Evolutionary conservation across 2,113 vertebrate species (phyloP).

Genomic region (Menura novaehollandiae): DNA sequence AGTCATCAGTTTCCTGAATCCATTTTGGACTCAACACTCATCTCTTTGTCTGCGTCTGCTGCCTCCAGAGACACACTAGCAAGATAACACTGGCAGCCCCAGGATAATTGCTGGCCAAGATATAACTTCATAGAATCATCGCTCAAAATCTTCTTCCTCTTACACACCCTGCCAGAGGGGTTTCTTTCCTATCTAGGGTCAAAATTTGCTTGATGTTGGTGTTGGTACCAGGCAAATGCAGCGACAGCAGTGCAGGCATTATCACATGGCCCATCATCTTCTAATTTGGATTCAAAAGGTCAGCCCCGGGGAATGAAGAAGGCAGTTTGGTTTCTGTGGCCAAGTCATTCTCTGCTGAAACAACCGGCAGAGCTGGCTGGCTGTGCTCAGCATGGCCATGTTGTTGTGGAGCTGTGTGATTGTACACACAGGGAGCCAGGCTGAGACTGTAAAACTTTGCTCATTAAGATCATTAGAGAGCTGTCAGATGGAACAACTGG

Average conservation of each 20-base stretch:
- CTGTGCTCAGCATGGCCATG: background rate
- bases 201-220: background rate
- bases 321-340: background rate
- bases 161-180: background rate
- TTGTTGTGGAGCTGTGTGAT: background rate
- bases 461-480: slow-evolving; percentile 41
- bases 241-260: background rate
- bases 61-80: slow-evolving; percentile 1
- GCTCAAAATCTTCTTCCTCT: background rate
- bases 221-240: background rate
- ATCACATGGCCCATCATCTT: background rate
- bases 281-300: background rate
- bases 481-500: slow-evolving; percentile 44
- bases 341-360: background rate
- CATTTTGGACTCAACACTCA: background rate
- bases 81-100: background rate
- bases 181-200: background rate
- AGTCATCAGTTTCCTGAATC: slow-evolving; percentile 15
- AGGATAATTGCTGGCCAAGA: background rate
- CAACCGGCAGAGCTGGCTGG: background rate
- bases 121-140: background rate
- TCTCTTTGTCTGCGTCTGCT: background rate
- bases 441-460: slow-evolving; percentile 14
- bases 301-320: background rate
- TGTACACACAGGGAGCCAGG: background rate